Evolutionary conservation across 2,888 invertebrate genomes (phyloP), one percentile per base, ranked within the genome.

Genomic region (Dendrolimus pini): DNA sequence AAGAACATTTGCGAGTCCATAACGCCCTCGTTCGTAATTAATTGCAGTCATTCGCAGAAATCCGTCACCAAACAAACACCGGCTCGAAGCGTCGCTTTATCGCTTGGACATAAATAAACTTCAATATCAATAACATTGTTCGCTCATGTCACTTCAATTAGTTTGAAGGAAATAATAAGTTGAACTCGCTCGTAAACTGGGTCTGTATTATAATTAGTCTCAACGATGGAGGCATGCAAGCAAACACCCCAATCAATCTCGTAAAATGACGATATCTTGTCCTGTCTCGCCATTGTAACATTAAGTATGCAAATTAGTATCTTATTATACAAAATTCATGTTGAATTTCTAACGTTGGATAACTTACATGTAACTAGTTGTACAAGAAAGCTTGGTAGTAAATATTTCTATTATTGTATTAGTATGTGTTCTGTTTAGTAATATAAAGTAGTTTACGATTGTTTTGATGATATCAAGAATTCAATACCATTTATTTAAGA

Each of bases 31-130:
- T 73, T 78, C 78, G 82, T 85, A 85, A 89, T 88, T 89, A 88
- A 89, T 89, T 88, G 81, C 79, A 70, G 71, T 73, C 75, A 71
- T 88, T 88, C 87, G 79, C 77, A 81, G 87, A 88, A 86, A 83
- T 82, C 77, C 74, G 77, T 73, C 71, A 69, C 72, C 77, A 80
- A 78, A 82, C 77, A 78, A 71, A 73, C 68, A 75, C 74, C 72
- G 74, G 67, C 69, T 75, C 71, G 76, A 82, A 77, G 79, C 75
- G 78, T 72, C 72, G 69, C 80, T 84, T 85, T 84, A 88, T 86
- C 85, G 80, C 82, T 77, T 68, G 74, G 75, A 73, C 73, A 78
- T 85, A 85, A 84, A 85, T 85, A 82, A 65, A 75, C 77, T 75
- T 71, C 70, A 72, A 75, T 78, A 82, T 77, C 78, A 73, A 77